Base-by-base conservation (phyloP, 2,113 vertebrate species). In the Nasalis larvatus region DNA sequence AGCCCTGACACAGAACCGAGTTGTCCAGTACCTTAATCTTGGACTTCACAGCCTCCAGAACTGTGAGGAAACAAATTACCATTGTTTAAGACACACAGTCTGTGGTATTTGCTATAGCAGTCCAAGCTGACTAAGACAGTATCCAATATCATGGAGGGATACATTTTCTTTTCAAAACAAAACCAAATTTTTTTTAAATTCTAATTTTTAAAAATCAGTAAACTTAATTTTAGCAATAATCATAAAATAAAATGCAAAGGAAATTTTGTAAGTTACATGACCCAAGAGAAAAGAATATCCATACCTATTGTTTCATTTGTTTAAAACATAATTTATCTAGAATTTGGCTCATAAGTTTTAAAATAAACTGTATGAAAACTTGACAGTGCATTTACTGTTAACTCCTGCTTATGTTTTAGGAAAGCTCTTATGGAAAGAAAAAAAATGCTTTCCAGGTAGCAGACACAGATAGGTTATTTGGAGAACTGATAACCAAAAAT, bases 381-480 rank as follows among this genome's bases (percentile, higher is more conserved):
- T 54, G 30, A 30, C 4, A 63, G 30, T n/a, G 16, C 40, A 69
- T 77, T 89, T 92, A 35, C 80, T 0, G 0, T 86, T 40, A 96
- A 42, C 40, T 58, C 25, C 86, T 94, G 42, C 91, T 71, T 91
- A 4, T 60, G 73, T 42, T 49, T 81, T 83, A 89, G 91, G 17
- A 63, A 93, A 97, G 60, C 12, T 90, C 42, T 92, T 86, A 95
- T 40, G 49, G 81, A 96, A 85, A 78, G 91, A 96, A 10, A 97
- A 54, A 96, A 45, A 85, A 80, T 25, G 71, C 83, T 96, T 97
- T 66, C 80, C 23, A 85, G 40, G 18, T 52, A 84, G 71, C 30
- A 45, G 86, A 90, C 76, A 81, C 81, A 91, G 60, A 58, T n/a
- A 90, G 66, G 86, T 60, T 89, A 63, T 97, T 96, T 21, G 95